Evolutionary conservation across 2,797 vertebrate genomes (phyloP), one percentile per base, ranked within the genome.

Genomic region (Tragopan temminckii): DNA sequence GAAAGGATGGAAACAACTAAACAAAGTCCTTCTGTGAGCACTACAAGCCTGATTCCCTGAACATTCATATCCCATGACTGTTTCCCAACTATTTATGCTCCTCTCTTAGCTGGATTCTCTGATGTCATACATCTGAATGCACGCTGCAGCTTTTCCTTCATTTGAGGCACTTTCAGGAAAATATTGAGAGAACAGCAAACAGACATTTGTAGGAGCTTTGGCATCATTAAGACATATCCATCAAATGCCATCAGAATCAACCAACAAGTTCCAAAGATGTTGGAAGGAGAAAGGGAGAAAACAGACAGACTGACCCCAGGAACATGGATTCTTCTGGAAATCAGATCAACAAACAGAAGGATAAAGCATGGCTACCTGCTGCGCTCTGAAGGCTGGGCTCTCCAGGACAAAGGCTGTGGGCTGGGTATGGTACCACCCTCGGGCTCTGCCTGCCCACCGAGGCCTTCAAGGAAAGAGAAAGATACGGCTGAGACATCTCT

Each of bases 391-490:
- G 95, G 88, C 94, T 45, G 5, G 97, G 94, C 92, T 98, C 97
- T 81, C 94, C 96, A 1, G 98, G 96, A 89, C 98, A 97, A 11
- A 98, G 96, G 69, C 95, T 91, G 74, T 78, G 97, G 19, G 96
- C 64, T 64, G 97, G 97, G 86, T 97, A 97, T 0, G 98, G 62
- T 12, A 96, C 96, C 91, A 97, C 95, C 25, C 96, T 85, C 3
- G 97, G 97, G 57, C 97, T 98, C 95, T 98, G 98, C 93, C 97
- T 96, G 91, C 97, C 97, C 66, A 97, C 89, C 7, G 98, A 98
- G 96, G 97, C 97, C 98, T 98, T 89, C 1, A 12, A 82, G 75
- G 14, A 84, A 69, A 78, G 63, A 96, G 52, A 93, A 11, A 46
- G 52, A 61, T 9, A 58, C 0, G 7, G 43, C 14, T 95, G 25